A percentile compares a stretch with the other conserved stretches of the same genome.
Evolutionary conservation across 2,113 vertebrate species (phyloP).

Genomic region (Tachysurus vachellii): DNA sequence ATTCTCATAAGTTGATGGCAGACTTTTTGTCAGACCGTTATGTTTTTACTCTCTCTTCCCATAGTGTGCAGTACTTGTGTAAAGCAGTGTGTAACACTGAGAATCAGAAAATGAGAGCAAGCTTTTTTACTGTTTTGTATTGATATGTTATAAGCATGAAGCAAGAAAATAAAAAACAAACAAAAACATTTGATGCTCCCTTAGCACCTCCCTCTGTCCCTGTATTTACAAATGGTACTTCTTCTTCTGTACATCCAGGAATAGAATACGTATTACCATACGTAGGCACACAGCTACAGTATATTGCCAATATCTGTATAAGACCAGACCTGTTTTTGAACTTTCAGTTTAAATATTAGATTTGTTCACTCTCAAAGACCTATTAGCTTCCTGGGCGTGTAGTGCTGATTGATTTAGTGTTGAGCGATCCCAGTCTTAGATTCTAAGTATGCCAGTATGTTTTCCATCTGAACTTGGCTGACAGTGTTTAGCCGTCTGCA

Average conservation of each 20-base stretch:
- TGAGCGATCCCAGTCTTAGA: neutral
- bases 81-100: neutral
- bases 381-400: constrained; percentile 11
- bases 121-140: neutral
- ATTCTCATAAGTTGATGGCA: neutral
- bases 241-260: neutral
- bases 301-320: neutral
- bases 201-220: neutral
- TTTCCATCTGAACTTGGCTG: constrained; percentile 14
- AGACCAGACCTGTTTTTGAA: neutral
- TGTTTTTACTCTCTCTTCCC: neutral
- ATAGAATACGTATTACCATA: neutral
- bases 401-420: constrained; percentile 23
- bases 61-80: neutral
- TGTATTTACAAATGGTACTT: neutral
- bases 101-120: neutral
- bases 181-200: neutral
- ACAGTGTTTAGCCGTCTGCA: constrained; percentile 39
- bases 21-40: neutral
- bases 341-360: constrained; percentile 26
- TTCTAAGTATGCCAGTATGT: constrained; percentile 18
- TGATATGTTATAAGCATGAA: neutral
- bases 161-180: neutral
- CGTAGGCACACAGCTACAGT: neutral
- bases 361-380: constrained; percentile 3